phyloP scores from a whole-genome alignment of 1,140 invertebrate genomes.

The Scylla paramamosain region DNA sequence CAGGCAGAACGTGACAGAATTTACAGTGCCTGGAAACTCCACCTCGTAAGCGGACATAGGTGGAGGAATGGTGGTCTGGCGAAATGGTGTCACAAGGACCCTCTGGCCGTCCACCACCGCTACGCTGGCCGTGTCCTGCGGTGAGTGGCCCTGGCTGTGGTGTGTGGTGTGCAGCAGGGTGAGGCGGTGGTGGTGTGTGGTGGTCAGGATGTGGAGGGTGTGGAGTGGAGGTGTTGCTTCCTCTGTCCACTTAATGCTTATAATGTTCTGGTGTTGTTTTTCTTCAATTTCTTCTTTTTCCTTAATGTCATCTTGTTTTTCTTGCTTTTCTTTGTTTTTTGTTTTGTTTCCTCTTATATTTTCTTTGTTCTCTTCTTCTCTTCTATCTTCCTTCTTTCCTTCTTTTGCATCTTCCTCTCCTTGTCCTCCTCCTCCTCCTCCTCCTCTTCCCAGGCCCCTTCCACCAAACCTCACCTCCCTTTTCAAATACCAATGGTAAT shows the following conservation, averaged over 20 bases:
- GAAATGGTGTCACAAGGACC: constrained; percentile 88
- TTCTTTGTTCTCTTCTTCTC: no score
- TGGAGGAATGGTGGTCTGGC: constrained; percentile 88
- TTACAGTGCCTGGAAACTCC: constrained; percentile 82
- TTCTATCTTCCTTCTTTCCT: no score
- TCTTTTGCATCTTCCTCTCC: not conserved
- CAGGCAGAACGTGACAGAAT: constrained; percentile 75
- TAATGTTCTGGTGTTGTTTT: no score
- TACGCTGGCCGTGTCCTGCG: constrained; percentile 79
- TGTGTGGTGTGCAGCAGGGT: constrained; percentile 38
- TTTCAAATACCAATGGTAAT: constrained; percentile 96
- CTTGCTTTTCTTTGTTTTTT: no score
- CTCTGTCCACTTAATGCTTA: no score
- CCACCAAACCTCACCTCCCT: constrained; percentile 84
- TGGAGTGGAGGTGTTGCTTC: not conserved
- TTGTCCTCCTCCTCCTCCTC: not conserved
- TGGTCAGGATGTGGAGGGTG: constrained; percentile 58
- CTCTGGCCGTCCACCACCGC: constrained; percentile 89
- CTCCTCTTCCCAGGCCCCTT: not conserved
- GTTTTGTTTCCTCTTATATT: no score
- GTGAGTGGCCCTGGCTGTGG: constrained; percentile 43
- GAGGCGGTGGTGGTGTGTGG: constrained; percentile 27
- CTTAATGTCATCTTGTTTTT: no score
- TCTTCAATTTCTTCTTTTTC: no score
- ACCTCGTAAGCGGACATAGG: constrained; percentile 88